Conservation (phyloP, 2,797 vertebrate species). For the Pipistrellus pipistrellus region DNA sequence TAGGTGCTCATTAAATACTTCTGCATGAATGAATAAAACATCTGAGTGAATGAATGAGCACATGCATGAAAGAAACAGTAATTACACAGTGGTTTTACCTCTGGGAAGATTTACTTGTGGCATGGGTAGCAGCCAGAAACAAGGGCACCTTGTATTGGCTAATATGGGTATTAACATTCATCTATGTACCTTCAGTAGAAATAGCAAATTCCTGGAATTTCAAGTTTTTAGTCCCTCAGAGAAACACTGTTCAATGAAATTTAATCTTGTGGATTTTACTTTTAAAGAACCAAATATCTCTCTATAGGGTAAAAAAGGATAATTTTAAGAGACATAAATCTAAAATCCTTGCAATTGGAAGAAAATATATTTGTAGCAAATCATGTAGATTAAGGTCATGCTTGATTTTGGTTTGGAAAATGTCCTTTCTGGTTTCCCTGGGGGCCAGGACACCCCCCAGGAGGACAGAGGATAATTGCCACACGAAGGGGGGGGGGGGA, state of each 20-base stretch:
- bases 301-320: slow-evolving; percentile 40
- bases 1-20: neutral
- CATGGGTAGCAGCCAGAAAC: neutral
- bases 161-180: slow-evolving; percentile 35
- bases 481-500: neutral
- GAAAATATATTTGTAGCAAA: slow-evolving; percentile 83
- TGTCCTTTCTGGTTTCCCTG: slow-evolving; percentile 74
- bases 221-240: slow-evolving; percentile 45
- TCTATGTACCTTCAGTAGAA: slow-evolving; percentile 46
- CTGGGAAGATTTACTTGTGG: neutral
- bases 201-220: slow-evolving; percentile 57
- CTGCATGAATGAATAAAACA: neutral
- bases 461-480: neutral
- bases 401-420: slow-evolving; percentile 81
- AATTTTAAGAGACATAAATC: slow-evolving; percentile 59
- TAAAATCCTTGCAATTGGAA: slow-evolving; percentile 44
- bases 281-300: slow-evolving; percentile 62
- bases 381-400: slow-evolving; percentile 81
- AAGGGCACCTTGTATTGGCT: slow-evolving; percentile 52
- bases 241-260: slow-evolving; percentile 10
- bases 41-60: neutral
- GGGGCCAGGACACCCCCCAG: neutral
- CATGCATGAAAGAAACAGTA: neutral
- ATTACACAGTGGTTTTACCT: neutral
- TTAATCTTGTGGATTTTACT: slow-evolving; percentile 65